Evolutionary conservation across 2,888 invertebrate species (phyloP), one percentile per base, ranked within the genome.

Genomic region (Parelbella ahira): DNA sequence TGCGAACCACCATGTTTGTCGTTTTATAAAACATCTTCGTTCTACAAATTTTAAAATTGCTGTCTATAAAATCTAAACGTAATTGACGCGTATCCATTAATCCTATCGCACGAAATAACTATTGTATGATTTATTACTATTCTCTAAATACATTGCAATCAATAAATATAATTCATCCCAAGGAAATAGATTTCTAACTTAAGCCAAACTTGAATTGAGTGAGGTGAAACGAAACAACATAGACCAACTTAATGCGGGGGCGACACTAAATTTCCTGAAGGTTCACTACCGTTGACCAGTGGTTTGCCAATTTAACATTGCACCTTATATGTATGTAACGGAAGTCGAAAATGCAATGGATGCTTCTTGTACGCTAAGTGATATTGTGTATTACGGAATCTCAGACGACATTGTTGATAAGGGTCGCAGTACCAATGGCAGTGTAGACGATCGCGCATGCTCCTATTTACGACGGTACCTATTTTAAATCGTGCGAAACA

Each of bases 371-470:
- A 47, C 57, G 60, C 58, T 47, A 54, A 66, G 54, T 73, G 73
- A 63, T 66, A 65, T 68, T 66, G 61, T 68, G 68, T 75, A 71
- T 72, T 68, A 68, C 55, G 70, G 72, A 73, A 71, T 73, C 73
- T 68, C 65, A 66, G 63, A 58, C 67, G 67, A 68, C 70, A 65
- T 66, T 70, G 78, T 79, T 83, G 82, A 82, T 80, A 82, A 80
- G 82, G 83, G 83, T 82, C 72, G 62, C 67, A 68, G 69, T 59
- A 76, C 73, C 74, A 73, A 70, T 72, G 78, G 75, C 74, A 70
- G 67, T 63, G 69, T 60, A 65, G 67, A 63, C 71, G 74, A 73
- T 74, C 69, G 69, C 69, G 64, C 68, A 70, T 72, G 68, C 65
- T 74, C 53, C 63, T 66, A 64, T 65, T 70, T 68, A 60, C 59